Evolutionary conservation across 2,888 invertebrate species (phyloP).

Genomic region (Nipponacmea schrenckii): DNA sequence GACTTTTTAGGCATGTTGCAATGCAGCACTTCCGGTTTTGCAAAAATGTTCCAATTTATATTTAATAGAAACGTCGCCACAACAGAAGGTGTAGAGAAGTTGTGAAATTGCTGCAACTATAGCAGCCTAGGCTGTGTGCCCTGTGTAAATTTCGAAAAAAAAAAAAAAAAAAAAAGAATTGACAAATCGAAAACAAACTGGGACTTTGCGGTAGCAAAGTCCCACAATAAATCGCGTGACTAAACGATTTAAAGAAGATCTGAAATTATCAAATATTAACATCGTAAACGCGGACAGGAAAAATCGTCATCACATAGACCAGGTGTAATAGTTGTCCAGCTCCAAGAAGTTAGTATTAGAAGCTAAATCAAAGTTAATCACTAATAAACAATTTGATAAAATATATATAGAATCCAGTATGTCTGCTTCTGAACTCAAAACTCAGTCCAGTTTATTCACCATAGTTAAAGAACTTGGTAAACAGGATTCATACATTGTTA

Average conservation of each 20-base stretch:
- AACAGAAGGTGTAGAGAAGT: too few relatives aligned
- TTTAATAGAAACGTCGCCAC: too few relatives aligned
- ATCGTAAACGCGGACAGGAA: background rate
- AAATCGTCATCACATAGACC: background rate
- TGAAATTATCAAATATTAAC: background rate
- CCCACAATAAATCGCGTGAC: background rate
- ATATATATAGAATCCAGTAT: constrained; percentile 3
- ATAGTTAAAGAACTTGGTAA: constrained; percentile 10
- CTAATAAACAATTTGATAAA: constrained; percentile 6
- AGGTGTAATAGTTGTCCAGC: background rate
- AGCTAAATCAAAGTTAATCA: background rate
- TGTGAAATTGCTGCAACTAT: too few relatives aligned
- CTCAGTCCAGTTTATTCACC: background rate
- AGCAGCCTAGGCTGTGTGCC: too few relatives aligned
- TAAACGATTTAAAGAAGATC: background rate
- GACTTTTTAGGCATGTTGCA: too few relatives aligned
- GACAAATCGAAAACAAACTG: too few relatives aligned
- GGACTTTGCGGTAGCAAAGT: too few relatives aligned
- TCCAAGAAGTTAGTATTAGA: constrained; percentile 6
- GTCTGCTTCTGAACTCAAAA: background rate
- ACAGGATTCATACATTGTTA: constrained; percentile 7
- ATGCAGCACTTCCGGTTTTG: too few relatives aligned
- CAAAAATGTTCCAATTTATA: too few relatives aligned
- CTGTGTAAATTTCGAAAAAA: too few relatives aligned
- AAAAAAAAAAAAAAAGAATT: too few relatives aligned